Percentiles rank a stretch among this genome's conserved stretches.
These are phyloP conservation scores for Muscidifurax raptorellus DNA, from an alignment of 1,140 invertebrate genomes.

Conservation along the genomic window DNA sequence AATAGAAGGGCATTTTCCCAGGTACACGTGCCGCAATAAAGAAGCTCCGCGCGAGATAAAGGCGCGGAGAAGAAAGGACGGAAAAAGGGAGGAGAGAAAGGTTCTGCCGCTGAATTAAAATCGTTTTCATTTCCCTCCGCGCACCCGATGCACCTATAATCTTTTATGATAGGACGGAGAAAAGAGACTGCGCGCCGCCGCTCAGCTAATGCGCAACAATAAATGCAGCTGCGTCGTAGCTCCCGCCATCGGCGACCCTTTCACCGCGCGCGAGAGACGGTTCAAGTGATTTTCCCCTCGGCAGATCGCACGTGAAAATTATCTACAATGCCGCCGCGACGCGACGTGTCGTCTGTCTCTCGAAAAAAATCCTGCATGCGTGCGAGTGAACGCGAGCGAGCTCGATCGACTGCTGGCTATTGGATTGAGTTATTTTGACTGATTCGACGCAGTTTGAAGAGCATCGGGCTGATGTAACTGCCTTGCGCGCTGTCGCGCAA, in stretches of 20 bases:
- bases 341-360: conserved; percentile 15
- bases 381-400: not conserved
- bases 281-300: not conserved
- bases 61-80: not conserved
- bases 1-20: conserved; percentile 23
- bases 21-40: conserved; percentile 16
- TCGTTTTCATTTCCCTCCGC: conserved; percentile 33
- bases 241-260: conserved; percentile 19
- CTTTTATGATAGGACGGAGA: conserved; percentile 31
- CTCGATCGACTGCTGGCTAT: not conserved
- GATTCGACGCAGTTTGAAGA: not conserved
- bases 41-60: not conserved
- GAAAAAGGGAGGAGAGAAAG: not conserved
- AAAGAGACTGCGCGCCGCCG: not conserved
- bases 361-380: not conserved
- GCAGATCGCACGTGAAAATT: conserved; percentile 38
- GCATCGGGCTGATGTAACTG: no score
- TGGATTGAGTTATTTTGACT: not conserved
- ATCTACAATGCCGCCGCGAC: conserved; percentile 42
- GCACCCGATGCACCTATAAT: conserved; percentile 36
- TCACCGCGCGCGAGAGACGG: not conserved
- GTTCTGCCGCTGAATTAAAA: conserved; percentile 37
- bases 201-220: conserved; percentile 19
- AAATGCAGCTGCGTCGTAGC: conserved; percentile 42
- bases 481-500: no score